Base-by-base conservation (phyloP, 1,140 invertebrate species). In the Hestina assimilis region DNA sequence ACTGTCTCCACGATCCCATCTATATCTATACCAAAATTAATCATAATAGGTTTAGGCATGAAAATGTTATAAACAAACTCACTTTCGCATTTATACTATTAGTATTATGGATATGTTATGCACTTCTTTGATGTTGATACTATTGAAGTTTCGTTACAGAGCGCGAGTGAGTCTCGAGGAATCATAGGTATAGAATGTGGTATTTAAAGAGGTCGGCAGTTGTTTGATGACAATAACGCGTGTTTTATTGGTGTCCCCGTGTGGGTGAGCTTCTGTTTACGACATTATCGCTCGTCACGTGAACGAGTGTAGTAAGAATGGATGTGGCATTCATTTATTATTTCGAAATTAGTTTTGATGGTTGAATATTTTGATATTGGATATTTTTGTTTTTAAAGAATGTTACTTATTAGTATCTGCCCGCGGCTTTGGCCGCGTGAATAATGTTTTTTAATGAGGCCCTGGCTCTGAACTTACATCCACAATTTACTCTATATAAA, bases 171-270 rank as follows among this genome's bases (percentile, higher is more conserved):
- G 20, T 38, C 28, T 48, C 14, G 31, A 35, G 19, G 26, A 33
- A 35, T 28, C 42, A 29, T 38, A 31, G 40, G 50, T 6, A 33
- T 21, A 55, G 14, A 33, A 12, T 24, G 24, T 45, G n/a, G 41
- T 40, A 53, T 53, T 28, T 40, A 52, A 62, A 57, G 42, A 57
- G 47, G 59, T 46, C 59, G 54, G 53, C 23, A 55, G 42, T 63
- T 60, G 47, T 62, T 63, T 73, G 75, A 72, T 73, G 78, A 81
- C 73, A 81, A 79, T 79, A 75, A 73, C 66, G 64, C 47, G 55
- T 71, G 74, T 79, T 79, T 75, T 77, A 77, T 74, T 66, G 61
- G 26, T 28, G 50, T 54, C 29, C 42, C 46, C 46, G 70, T 64
- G 73, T 71, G 67, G 67, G 73, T 56, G 65, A 55, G 60, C 60